Base-by-base conservation (phyloP, 1,140 invertebrate genomes). In the Diabrotica undecimpunctata region DNA sequence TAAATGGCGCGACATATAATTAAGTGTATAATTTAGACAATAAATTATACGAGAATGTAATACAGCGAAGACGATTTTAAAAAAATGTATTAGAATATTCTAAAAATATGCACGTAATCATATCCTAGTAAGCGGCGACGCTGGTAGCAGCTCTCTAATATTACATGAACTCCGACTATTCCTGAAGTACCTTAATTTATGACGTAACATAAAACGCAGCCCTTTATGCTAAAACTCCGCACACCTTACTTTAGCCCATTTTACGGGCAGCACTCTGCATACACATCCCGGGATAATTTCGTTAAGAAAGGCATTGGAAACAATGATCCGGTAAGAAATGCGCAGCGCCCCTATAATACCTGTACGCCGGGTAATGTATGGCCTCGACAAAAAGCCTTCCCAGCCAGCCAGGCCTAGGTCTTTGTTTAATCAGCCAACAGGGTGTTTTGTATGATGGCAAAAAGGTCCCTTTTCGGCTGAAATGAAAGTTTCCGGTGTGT, bases 261-360 rank as follows among this genome's bases (percentile, higher is more conserved):
- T 14, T 46, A 51, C 38, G 58, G 41, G 58, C 46, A 60, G 39
- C 58, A 60, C 58, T 60, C 39, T 60, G 58, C 41, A 60, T 51
- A 60, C 58, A 60, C 25, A 41, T 60, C 41, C 41, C 37, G 58
- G 58, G 25, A 41, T 60, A 60, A 60, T 60, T 60, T 60, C 58
- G 58, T 60, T 51, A 60, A 60, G 58, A 35, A 60, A 60, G 58
- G 58, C 46, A 60, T 50, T 50, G 58, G 25, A 60, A 60, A 60
- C 58, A 60, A 60, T 60, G 58, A 60, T 12, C 38, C 36, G 12
- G 7, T 60, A 36, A 51, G 58, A 51, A 60, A 60, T 50, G 58
- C 38, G n/a, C 12, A 38, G 12, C 13, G 7, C 38, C 58, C 39
- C 39, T 35, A 35, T 60, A 51, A 60, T 60, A 60, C 58, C 58